Evolutionary conservation across 2,113 vertebrate genomes (phyloP).

Genomic region (Taxidea taxus): DNA sequence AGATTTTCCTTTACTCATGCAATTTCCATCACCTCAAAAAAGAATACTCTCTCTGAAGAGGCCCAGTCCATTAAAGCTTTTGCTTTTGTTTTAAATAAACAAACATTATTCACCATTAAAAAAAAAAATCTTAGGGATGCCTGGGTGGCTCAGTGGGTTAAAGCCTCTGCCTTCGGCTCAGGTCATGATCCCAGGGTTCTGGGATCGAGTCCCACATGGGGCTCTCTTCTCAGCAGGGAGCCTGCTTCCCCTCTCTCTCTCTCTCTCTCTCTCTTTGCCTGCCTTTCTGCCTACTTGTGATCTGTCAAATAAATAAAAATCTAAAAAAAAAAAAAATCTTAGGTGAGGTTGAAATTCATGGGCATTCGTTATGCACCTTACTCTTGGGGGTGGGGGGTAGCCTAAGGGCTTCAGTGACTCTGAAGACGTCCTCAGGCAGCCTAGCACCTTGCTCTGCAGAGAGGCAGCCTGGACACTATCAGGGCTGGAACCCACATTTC

Average conservation of each 20-base stretch:
- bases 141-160: too few species aligned
- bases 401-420: too few species aligned
- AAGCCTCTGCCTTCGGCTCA: too few species aligned
- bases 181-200: too few species aligned
- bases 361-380: background rate
- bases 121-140: background rate
- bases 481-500: background rate
- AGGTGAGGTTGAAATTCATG: background rate
- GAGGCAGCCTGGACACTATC: rapidly evolving
- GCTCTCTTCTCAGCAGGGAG: too few species aligned
- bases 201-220: too few species aligned
- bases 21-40: constrained; percentile 44
- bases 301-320: too few species aligned
- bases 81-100: background rate
- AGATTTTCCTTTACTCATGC: constrained; percentile 18
- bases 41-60: background rate
- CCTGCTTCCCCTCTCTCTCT: too few species aligned
- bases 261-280: too few species aligned
- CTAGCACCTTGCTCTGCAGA: rapidly evolving
- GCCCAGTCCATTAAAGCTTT: background rate
- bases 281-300: too few species aligned
- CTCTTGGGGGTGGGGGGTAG: background rate
- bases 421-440: background rate
- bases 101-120: constrained; percentile 27
- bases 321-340: background rate